phyloP scores from a whole-genome alignment of 1,140 invertebrate genomes.

The Trichoplusia ni region DNA sequence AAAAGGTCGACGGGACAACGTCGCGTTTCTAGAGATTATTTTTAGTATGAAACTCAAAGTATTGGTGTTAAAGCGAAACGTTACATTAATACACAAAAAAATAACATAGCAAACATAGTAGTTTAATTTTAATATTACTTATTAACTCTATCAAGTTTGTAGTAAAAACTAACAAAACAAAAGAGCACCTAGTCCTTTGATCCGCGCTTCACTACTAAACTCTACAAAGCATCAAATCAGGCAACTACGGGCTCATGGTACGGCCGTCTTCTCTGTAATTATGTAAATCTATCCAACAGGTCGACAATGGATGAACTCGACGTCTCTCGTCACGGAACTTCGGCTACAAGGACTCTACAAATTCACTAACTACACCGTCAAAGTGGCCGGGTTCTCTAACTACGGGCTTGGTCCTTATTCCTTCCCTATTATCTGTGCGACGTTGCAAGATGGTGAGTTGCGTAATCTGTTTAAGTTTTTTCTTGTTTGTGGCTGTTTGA shows the following conservation, averaged over 20 bases:
- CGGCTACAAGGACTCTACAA: conserved; percentile 88
- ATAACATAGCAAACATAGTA: neutral
- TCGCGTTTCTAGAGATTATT: too few species aligned
- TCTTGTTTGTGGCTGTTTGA: neutral
- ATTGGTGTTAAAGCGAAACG: too few species aligned
- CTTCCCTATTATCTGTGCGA: conserved; percentile 87
- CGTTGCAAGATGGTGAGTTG: conserved; percentile 87
- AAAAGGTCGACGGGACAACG: too few species aligned
- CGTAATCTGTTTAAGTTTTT: neutral
- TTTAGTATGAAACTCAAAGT: too few species aligned
- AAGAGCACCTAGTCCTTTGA: neutral
- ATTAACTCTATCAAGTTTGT: neutral
- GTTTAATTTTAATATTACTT: too few species aligned
- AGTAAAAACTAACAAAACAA: neutral
- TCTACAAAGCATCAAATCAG: conserved; percentile 2
- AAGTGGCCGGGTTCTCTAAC: conserved; percentile 91
- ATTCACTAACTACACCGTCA: conserved; percentile 92
- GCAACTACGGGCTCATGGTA: too few species aligned
- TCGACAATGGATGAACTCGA: conserved; percentile 72
- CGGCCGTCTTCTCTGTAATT: conserved; percentile 21
- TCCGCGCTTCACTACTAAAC: neutral
- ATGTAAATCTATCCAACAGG: conserved; percentile 51
- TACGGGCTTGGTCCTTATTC: conserved; percentile 91
- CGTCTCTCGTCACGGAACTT: conserved; percentile 83
- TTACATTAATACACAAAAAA: neutral